These are phyloP conservation scores for Grammomys dolichurus DNA, from an alignment of 2,113 vertebrate species.

Conservation along the genomic window DNA sequence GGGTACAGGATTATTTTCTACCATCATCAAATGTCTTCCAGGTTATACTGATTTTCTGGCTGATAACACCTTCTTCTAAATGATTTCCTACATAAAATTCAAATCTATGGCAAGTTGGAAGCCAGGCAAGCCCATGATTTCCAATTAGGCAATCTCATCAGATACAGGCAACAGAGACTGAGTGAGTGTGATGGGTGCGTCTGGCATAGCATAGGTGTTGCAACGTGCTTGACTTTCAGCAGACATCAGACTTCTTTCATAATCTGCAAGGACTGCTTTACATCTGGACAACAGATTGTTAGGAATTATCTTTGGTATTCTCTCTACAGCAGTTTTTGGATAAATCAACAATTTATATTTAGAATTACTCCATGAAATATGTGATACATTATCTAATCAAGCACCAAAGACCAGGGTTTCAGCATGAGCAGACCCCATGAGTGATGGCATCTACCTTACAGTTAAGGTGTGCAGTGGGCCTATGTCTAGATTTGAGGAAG, in stretches of 20 bases:
- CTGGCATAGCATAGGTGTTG: not conserved
- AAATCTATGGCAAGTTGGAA: slow-evolving; percentile 41
- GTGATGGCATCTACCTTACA: not conserved
- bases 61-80: not conserved
- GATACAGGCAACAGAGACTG: not conserved
- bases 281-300: slow-evolving; percentile 11
- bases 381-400: not conserved
- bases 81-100: slow-evolving; percentile 23
- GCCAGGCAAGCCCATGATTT: not conserved
- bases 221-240: not conserved
- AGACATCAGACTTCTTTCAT: not conserved
- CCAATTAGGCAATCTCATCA: slow-evolving; percentile 21
- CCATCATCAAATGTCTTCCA: not conserved
- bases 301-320: slow-evolving; percentile 41
- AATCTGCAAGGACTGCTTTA: slow-evolving; percentile 5
- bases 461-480: not conserved
- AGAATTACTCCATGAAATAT: slow-evolving; percentile 26
- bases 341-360: slow-evolving; percentile 34
- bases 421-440: not conserved
- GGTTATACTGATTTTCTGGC: not conserved
- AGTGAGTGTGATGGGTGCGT: not conserved
- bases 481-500: not conserved
- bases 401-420: not conserved
- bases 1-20: not conserved
- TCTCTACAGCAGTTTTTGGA: slow-evolving; percentile 30